Evolutionary conservation across 2,888 invertebrate genomes (phyloP).

Genomic region (Acanthosepion pharaonis): DNA sequence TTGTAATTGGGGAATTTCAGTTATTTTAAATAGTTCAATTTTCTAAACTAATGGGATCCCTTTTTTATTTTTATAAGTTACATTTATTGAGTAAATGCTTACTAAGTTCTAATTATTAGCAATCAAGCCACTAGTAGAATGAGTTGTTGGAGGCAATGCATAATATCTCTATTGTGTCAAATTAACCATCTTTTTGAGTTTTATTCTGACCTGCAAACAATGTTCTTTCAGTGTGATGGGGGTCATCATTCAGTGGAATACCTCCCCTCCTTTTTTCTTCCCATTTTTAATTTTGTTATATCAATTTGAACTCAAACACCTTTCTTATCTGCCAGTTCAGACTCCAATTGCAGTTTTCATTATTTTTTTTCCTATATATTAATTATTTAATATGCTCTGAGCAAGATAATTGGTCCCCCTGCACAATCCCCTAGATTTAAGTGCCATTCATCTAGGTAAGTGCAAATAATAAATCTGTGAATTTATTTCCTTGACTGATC

Average conservation of each 20-base stretch:
- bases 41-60: not conserved
- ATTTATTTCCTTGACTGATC: not conserved
- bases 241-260: slow-evolving; percentile 43
- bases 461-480: not conserved
- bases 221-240: not conserved
- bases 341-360: not conserved
- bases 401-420: not conserved
- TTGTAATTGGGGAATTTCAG: not conserved
- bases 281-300: not conserved
- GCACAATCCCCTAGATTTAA: not conserved
- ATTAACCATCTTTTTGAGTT: slow-evolving; percentile 34
- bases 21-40: not conserved
- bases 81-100: not conserved
- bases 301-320: not conserved
- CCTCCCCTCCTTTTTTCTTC: not conserved
- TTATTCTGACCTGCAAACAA: not conserved
- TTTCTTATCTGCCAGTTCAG: not conserved
- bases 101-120: not conserved
- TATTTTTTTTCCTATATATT: not conserved
- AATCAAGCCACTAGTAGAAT: slow-evolving; percentile 46
- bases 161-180: not conserved
- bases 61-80: not conserved
- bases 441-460: not conserved
- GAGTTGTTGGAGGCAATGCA: slow-evolving; percentile 45
- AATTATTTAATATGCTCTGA: not conserved